Conservation (phyloP, 1,140 invertebrate genomes). For the Semibalanus balanoides region DNA sequence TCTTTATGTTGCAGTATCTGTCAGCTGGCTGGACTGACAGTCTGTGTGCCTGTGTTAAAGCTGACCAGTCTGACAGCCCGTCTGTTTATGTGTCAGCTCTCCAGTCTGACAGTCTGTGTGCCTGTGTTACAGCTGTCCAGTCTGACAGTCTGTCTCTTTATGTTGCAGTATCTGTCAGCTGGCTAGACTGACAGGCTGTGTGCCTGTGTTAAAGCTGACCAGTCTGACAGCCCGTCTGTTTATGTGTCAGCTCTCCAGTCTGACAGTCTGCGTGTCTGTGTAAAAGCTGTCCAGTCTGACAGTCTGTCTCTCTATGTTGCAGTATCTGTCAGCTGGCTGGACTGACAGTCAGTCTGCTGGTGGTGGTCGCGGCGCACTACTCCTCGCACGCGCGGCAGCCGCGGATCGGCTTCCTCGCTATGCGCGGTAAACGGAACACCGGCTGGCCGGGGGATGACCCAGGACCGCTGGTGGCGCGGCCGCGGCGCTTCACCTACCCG, state of each 20-base stretch:
- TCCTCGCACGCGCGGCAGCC: neutral
- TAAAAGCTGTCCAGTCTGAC: too few relatives aligned
- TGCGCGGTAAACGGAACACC: neutral
- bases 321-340: neutral
- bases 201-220: too few relatives aligned
- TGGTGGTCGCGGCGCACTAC: neutral
- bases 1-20: neutral
- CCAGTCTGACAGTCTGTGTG: too few relatives aligned
- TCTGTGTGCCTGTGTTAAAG: too few relatives aligned
- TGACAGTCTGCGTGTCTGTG: too few relatives aligned
- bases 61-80: too few relatives aligned
- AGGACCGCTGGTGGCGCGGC: neutral
- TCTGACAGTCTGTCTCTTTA: neutral
- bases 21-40: neutral
- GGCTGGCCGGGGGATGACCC: neutral
- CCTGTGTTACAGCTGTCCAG: too few relatives aligned
- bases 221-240: too few relatives aligned
- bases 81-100: too few relatives aligned
- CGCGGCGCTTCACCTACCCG: neutral
- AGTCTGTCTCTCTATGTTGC: neutral
- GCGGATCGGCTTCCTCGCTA: neutral
- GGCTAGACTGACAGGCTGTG: too few relatives aligned
- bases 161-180: neutral
- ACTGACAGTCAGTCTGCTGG: neutral
- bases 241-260: too few relatives aligned